Conservation (phyloP, 2,113 vertebrate species). For the Rynchops niger region DNA sequence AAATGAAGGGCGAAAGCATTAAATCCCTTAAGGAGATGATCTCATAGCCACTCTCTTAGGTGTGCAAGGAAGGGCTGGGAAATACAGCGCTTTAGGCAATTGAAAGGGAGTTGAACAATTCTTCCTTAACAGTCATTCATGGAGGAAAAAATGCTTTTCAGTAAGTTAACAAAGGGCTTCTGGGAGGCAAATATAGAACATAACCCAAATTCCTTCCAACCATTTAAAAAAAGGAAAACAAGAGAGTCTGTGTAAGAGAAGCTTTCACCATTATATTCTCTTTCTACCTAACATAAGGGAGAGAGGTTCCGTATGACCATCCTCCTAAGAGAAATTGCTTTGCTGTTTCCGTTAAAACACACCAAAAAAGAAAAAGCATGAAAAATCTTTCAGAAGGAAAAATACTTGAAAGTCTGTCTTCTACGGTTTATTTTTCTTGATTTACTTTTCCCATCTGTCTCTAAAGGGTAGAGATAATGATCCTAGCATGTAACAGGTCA, state of each 20-base stretch:
- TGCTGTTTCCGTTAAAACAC: not conserved
- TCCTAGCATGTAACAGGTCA: not conserved
- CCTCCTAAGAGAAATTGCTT: not conserved
- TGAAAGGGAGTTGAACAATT: not conserved
- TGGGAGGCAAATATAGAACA: not conserved
- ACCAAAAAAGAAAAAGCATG: not conserved
- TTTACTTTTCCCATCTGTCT: not conserved
- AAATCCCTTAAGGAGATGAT: not conserved
- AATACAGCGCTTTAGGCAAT: not conserved
- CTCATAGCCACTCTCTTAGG: not conserved
- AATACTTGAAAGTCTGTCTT: not conserved
- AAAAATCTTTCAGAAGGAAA: not conserved
- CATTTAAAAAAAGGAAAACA: not conserved
- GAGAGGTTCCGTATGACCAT: not conserved
- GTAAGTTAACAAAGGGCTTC: not conserved
- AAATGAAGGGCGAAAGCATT: not conserved
- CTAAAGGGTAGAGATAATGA: not conserved
- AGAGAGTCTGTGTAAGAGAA: not conserved
- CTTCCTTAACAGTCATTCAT: not conserved
- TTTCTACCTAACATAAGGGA: not conserved
- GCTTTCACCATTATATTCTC: not conserved
- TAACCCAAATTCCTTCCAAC: not conserved
- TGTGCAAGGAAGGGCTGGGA: not conserved
- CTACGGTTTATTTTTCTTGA: not conserved
- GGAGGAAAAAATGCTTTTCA: not conserved